Evolutionary conservation across 2,797 vertebrate genomes (phyloP).

Genomic region (Linurgus olivaceus): DNA sequence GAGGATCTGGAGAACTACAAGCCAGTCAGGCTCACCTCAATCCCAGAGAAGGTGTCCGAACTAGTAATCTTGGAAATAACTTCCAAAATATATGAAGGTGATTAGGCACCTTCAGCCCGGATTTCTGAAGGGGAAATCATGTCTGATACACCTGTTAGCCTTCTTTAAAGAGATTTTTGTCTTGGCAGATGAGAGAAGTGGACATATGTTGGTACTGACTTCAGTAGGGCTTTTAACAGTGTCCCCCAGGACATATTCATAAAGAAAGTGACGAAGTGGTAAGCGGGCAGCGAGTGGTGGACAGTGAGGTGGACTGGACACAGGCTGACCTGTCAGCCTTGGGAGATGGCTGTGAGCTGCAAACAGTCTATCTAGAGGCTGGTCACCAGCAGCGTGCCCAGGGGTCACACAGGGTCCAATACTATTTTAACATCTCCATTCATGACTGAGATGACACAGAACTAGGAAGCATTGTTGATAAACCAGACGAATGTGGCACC

Average conservation of each 20-base stretch:
- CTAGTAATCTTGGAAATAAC: background rate
- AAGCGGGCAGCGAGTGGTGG: background rate
- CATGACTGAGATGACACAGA: background rate
- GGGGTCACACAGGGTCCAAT: rapidly evolving
- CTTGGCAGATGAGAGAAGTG: background rate
- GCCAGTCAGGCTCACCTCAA: background rate
- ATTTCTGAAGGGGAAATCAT: background rate
- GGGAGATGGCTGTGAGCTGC: background rate
- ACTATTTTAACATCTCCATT: background rate
- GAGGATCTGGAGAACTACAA: background rate
- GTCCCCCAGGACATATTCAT: background rate
- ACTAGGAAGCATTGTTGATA: background rate
- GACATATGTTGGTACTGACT: background rate
- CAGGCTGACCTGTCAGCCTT: background rate
- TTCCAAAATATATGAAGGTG: background rate
- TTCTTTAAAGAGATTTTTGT: background rate
- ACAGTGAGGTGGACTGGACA: background rate
- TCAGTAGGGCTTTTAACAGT: background rate
- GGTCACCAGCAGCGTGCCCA: background rate
- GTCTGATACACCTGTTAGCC: background rate
- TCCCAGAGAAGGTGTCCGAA: background rate
- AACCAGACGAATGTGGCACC: background rate
- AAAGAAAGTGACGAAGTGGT: background rate
- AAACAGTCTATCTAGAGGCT: background rate
- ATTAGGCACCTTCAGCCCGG: background rate